Percentiles rank a stretch among this genome's conserved stretches.
Evolutionary conservation across 2,888 invertebrate species (phyloP).

Genomic region (Mimachlamys varia): DNA sequence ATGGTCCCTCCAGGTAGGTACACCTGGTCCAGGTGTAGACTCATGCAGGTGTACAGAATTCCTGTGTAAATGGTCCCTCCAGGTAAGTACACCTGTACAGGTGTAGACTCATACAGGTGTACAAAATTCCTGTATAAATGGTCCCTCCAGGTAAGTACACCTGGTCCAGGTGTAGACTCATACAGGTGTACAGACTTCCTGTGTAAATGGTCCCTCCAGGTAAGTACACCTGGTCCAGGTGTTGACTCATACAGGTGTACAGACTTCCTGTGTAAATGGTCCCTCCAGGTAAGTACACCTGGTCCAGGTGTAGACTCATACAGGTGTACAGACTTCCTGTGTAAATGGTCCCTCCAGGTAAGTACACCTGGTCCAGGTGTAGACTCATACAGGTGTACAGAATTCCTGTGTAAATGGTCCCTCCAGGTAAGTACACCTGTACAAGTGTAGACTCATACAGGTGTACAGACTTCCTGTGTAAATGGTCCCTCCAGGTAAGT

Average conservation of each 20-base stretch:
- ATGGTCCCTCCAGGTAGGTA: slow-evolving; percentile 92
- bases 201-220: slow-evolving; percentile 94
- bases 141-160: slow-evolving; percentile 91
- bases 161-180: background rate
- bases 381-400: background rate
- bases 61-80: slow-evolving; percentile 93
- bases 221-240: slow-evolving; percentile 51
- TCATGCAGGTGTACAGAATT: background rate
- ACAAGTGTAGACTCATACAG: background rate
- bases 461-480: background rate
- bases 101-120: background rate
- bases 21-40: background rate
- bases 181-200: background rate
- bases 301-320: background rate
- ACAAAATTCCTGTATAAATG: slow-evolving; percentile 81
- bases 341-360: slow-evolving; percentile 94
- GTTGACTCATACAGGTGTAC: background rate
- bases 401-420: slow-evolving; percentile 87
- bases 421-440: slow-evolving; percentile 86
- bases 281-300: slow-evolving; percentile 87
- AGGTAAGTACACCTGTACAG: slow-evolving; percentile 78
- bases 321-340: background rate
- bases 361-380: slow-evolving; percentile 39
- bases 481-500: slow-evolving; percentile 93
- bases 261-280: slow-evolving; percentile 85